Conservation (phyloP, 2,113 vertebrate species). For the Carettochelys insculpta region DNA sequence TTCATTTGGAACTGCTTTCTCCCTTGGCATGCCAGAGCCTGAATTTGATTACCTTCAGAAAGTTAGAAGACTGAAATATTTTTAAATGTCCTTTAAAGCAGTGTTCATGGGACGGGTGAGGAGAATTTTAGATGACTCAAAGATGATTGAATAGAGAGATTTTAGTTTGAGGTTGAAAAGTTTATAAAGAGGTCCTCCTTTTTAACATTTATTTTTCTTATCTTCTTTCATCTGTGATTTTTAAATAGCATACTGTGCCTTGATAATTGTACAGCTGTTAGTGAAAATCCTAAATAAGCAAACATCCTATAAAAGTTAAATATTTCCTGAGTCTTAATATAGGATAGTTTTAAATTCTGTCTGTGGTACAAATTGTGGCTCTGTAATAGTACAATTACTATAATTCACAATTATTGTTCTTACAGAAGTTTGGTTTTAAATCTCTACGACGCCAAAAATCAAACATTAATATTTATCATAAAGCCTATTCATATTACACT, state of each 20-base stretch:
- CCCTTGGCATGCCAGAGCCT: not conserved
- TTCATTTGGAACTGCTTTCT: not conserved
- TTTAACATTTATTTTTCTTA: not conserved
- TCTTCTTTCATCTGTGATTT: not conserved
- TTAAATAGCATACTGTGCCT: not conserved
- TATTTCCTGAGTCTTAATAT: not conserved
- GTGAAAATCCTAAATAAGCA: not conserved
- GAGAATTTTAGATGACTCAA: not conserved
- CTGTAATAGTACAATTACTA: not conserved
- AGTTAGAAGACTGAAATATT: not conserved
- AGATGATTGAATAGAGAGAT: not conserved
- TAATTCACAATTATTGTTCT: constrained; percentile 18
- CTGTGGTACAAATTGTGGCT: not conserved
- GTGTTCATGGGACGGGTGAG: not conserved
- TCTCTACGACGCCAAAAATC: not conserved
- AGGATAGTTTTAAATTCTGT: not conserved
- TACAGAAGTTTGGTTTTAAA: not conserved
- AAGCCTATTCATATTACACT: constrained; percentile 16
- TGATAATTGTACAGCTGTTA: not conserved
- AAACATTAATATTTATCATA: constrained; percentile 35
- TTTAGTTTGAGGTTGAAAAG: not conserved
- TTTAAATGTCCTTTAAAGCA: not conserved
- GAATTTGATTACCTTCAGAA: not conserved
- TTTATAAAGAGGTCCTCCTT: not conserved
- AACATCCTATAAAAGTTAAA: not conserved